Evolutionary conservation across 64 coral and sea anemone species (phyloP), one percentile per base, ranked within the genome.

Genomic region (Orbicella faveolata): DNA sequence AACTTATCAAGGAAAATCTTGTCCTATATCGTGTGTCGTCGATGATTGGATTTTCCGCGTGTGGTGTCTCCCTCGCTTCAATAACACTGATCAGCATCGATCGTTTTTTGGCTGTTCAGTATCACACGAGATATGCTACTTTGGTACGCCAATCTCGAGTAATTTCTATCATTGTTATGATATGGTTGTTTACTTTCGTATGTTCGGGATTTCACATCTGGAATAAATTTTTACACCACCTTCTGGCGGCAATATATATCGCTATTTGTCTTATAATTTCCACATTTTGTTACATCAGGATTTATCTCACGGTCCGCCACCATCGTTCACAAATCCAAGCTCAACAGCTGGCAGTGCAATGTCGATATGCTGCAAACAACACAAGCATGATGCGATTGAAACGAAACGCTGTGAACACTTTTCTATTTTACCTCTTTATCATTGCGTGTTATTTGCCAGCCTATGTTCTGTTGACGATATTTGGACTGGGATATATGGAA

Each of bases 111-210:
- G 86, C 86, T n/a, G 18, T 88, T 12, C 51, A 61, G 11, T 61
- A n/a, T 36, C 86, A 88, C 19, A 18, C 76, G 69, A 17, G 86
- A 76, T 88, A 88, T 68, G 25, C 41, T 20, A 34, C 16, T 13
- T 37, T 88, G 35, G 86, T 76, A 72, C 75, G 48, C 2, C 19
- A 35, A 17, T 36, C 52, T 16, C 86, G 86, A 16, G 73, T 88
- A 15, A 57, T 36, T 21, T 88, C 13, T 30, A 3, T 59, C 57
- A 57, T 76, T 21, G 44, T 34, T 8, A 30, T 57, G 1, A 25
- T 34, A 0, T 79, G 77, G 77, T 26, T 79, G 20, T 13, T 57
- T 26, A 30, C 11, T 17, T 25, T 79, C 23, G 20, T 57, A 1
- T 2, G 0, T 33, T 14, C 48, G 34, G 39, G n/a, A 16, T 15